Evolutionary conservation across 2,797 vertebrate genomes (phyloP).

Genomic region (Cynopterus sphinx): DNA sequence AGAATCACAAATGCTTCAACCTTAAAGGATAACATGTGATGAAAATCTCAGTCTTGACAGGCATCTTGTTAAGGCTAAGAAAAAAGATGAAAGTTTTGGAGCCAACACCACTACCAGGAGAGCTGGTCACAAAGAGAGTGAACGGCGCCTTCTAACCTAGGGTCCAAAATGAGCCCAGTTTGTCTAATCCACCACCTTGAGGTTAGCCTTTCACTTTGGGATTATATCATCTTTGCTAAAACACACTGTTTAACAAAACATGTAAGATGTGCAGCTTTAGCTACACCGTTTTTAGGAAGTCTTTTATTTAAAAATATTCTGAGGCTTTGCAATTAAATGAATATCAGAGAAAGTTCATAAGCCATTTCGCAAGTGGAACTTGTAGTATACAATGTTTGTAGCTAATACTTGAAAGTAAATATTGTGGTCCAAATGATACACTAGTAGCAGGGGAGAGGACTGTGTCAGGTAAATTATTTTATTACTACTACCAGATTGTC

Average conservation of each 20-base stretch:
- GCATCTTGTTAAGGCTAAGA: neutral
- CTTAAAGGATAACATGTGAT: neutral
- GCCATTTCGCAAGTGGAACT: neutral
- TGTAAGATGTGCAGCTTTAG: neutral
- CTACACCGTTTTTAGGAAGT: neutral
- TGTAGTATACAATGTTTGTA: neutral
- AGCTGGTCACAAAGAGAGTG: neutral
- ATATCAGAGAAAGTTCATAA: neutral
- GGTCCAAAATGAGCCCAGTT: neutral
- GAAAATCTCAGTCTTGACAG: neutral
- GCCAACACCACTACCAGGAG: neutral
- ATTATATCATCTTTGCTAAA: neutral
- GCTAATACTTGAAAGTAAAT: conserved; percentile 31
- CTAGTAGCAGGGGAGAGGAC: neutral
- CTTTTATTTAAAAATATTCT: conserved; percentile 28
- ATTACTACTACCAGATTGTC: neutral
- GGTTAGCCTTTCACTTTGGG: neutral
- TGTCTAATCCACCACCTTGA: neutral
- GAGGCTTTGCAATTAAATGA: neutral
- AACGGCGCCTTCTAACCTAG: neutral
- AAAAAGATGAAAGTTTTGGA: neutral
- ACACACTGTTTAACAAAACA: neutral
- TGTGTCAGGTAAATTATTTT: neutral
- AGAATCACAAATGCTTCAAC: neutral
- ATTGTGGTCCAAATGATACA: neutral